Evolutionary conservation across 2,113 vertebrate species (phyloP).

Genomic region (Rhineura floridana): DNA sequence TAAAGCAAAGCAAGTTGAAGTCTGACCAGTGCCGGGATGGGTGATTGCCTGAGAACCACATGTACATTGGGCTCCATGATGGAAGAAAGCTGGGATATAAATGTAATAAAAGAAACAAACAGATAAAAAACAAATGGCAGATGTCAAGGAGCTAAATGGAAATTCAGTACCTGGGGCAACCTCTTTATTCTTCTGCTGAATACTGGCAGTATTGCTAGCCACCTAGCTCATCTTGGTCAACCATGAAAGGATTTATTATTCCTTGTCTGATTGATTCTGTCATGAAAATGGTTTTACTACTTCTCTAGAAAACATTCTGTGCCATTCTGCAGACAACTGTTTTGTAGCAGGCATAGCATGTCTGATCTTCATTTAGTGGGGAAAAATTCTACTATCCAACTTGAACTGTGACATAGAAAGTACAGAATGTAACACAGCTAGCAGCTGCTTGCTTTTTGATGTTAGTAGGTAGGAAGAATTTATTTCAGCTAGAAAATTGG

Average conservation of each 20-base stretch:
- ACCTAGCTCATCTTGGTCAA: conserved; percentile 19
- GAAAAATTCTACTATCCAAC: background rate
- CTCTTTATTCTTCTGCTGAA: background rate
- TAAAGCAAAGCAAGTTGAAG: too few species aligned
- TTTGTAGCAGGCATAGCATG: conserved; percentile 11
- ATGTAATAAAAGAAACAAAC: background rate
- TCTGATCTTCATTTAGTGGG: conserved; percentile 14
- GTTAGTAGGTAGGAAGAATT: conserved; percentile 30
- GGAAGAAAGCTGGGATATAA: too few species aligned
- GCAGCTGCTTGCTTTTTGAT: background rate
- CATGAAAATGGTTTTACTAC: conserved; percentile 25
- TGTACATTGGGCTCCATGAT: too few species aligned
- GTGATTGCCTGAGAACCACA: too few species aligned
- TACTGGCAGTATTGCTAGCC: background rate
- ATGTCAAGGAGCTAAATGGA: background rate
- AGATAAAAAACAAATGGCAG: background rate
- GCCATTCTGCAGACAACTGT: conserved; percentile 6
- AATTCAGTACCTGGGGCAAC: background rate
- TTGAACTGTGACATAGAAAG: conserved; percentile 6
- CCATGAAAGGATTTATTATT: background rate
- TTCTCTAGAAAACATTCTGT: conserved; percentile 28
- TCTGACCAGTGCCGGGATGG: too few species aligned
- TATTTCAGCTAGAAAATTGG: conserved; percentile 1
- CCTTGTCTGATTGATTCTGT: background rate
- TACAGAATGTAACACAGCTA: conserved; percentile 26